phyloP scores from a whole-genome alignment of 2,113 vertebrate species.

The Bubo bubo region DNA sequence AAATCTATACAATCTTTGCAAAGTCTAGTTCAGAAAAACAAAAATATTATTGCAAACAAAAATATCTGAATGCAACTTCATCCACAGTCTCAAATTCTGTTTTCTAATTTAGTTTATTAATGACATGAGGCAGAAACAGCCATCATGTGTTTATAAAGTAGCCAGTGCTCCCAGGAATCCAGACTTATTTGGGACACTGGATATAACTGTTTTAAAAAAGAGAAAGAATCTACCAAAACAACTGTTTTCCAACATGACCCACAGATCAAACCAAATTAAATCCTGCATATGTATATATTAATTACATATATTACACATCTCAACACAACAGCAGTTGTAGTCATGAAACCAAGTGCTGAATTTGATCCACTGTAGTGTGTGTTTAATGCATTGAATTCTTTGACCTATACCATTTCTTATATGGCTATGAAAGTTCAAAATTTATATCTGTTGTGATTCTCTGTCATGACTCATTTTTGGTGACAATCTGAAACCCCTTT shows the following conservation, averaged over 20 bases:
- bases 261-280: neutral
- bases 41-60: neutral
- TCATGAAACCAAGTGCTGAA: neutral
- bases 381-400: neutral
- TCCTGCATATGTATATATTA: neutral
- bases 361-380: neutral
- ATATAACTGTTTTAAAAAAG: neutral
- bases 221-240: neutral
- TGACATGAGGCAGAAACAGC: accelerated
- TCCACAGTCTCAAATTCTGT: neutral
- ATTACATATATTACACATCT: neutral
- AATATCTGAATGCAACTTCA: neutral
- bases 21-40: neutral
- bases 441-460: neutral
- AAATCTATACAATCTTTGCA: neutral
- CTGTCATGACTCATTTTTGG: neutral
- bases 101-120: neutral
- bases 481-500: neutral
- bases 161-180: neutral
- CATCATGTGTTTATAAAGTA: neutral
- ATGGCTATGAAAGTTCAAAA: neutral
- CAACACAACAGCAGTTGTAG: neutral
- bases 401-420: neutral
- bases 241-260: neutral
- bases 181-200: neutral